A percentile compares a stretch with the other conserved stretches of the same genome.
Conservation (phyloP, 2,113 vertebrate genomes). For the Platycercus adscitus region DNA sequence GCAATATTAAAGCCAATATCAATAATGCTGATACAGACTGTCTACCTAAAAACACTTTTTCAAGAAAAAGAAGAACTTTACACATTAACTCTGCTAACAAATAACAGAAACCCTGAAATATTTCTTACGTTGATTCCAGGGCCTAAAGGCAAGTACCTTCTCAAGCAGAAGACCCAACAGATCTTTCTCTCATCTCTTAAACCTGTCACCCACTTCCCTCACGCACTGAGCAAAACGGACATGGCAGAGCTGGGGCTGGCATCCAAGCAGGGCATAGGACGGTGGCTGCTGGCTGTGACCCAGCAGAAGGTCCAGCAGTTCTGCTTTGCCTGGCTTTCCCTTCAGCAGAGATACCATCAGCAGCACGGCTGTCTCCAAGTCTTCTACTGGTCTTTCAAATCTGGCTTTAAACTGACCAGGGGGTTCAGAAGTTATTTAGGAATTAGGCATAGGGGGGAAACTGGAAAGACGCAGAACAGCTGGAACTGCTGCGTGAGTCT, state of each 20-base stretch:
- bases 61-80: background rate
- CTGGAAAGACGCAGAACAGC: background rate
- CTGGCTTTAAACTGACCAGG: background rate
- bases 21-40: background rate
- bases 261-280: background rate
- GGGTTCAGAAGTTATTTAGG: background rate
- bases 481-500: background rate
- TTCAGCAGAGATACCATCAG: background rate
- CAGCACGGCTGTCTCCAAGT: accelerated
- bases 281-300: background rate
- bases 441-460: background rate
- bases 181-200: background rate
- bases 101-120: background rate
- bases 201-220: too few species aligned
- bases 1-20: background rate
- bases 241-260: background rate
- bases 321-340: background rate
- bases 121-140: background rate
- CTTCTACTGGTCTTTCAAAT: background rate
- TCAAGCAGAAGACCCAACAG: background rate
- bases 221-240: background rate
- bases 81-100: background rate
- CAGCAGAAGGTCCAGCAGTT: background rate
- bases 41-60: background rate
- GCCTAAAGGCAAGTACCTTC: background rate